Evolutionary conservation across 2,113 vertebrate genomes (phyloP).

Genomic region (Tachuris rubrigastra): DNA sequence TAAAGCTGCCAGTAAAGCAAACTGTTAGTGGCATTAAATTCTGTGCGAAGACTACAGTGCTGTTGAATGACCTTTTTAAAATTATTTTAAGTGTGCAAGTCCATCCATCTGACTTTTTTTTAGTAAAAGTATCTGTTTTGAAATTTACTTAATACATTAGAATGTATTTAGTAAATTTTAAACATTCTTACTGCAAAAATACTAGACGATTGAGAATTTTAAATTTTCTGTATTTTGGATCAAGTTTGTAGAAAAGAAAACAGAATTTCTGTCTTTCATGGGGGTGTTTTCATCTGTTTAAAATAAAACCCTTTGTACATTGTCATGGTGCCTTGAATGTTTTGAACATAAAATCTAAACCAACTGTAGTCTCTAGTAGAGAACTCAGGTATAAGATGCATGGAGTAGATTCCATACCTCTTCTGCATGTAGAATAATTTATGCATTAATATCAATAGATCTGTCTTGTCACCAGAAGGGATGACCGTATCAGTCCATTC

Average conservation of each 20-base stretch:
- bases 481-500: not conserved
- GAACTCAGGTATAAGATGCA: not conserved
- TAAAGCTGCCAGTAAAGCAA: constrained; percentile 16
- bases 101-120: not conserved
- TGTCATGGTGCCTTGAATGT: not conserved
- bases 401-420: not conserved
- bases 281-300: not conserved
- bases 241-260: not conserved
- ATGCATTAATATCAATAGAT: not conserved
- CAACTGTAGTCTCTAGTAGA: not conserved
- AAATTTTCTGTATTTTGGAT: not conserved
- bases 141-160: not conserved
- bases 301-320: not conserved
- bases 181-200: not conserved
- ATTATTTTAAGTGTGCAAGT: not conserved
- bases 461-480: not conserved
- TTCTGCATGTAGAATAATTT: not conserved
- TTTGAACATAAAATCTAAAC: not conserved
- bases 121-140: not conserved
- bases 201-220: not conserved
- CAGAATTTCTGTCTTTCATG: not conserved
- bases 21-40: not conserved
- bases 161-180: not conserved
- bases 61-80: not conserved
- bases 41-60: not conserved